phyloP scores from a whole-genome alignment of 1,140 invertebrate genomes.

The Lasaia peninsularis region DNA sequence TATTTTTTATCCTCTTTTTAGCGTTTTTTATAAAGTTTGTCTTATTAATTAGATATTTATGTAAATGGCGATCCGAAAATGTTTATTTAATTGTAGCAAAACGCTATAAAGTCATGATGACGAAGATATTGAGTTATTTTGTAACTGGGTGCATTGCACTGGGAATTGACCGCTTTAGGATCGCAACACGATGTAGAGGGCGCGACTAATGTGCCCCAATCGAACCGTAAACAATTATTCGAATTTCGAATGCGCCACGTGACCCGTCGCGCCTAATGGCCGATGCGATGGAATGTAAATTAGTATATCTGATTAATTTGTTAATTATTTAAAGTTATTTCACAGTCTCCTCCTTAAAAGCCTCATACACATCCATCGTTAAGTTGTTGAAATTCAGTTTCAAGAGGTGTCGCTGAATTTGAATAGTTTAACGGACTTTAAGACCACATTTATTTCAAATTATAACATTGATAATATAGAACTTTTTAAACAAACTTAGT shows the following conservation, averaged over 20 bases:
- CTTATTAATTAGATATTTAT: slow-evolving; percentile 61
- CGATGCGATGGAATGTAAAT: slow-evolving; percentile 1
- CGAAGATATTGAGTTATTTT: slow-evolving; percentile 62
- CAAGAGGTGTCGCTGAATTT: no score
- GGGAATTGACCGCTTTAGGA: slow-evolving; percentile 55
- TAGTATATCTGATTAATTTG: slow-evolving; percentile 10
- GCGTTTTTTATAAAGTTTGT: background rate
- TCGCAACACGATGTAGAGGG: slow-evolving; percentile 43
- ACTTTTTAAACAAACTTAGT: no score
- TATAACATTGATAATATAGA: no score
- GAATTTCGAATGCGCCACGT: slow-evolving; percentile 49
- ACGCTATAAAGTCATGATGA: slow-evolving; percentile 51
- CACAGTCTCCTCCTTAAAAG: background rate
- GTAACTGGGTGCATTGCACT: slow-evolving; percentile 62
- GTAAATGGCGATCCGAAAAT: slow-evolving; percentile 52
- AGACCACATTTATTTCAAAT: no score
- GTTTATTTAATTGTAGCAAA: slow-evolving; percentile 59
- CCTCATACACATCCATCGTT: background rate
- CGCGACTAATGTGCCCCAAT: slow-evolving; percentile 43
- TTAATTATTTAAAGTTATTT: slow-evolving; percentile 9
- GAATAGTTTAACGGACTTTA: no score
- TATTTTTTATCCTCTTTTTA: slow-evolving; percentile 10
- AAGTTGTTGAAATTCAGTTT: background rate
- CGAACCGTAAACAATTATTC: slow-evolving; percentile 53
- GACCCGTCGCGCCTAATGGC: slow-evolving; percentile 32